A percentile compares a stretch with the other conserved stretches of the same genome.
Conservation (phyloP, 2,888 invertebrate species). For the Xylophagus ater region DNA sequence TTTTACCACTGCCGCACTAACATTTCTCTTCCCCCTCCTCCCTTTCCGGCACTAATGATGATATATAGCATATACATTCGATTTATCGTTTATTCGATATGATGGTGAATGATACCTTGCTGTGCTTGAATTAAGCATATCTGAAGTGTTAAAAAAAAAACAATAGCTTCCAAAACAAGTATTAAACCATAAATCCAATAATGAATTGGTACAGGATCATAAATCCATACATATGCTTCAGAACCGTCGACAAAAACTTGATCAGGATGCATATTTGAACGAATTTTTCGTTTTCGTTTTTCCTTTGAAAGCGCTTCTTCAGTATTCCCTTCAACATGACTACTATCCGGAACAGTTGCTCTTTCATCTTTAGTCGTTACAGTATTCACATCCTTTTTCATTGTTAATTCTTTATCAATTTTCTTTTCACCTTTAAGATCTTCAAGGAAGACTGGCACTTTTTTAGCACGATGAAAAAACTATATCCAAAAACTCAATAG, state of each 20-base stretch:
- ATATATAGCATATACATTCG: no score
- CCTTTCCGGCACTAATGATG: no score
- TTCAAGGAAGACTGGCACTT: slow-evolving; percentile 48
- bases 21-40: no score
- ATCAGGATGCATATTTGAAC: slow-evolving; percentile 84
- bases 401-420: slow-evolving; percentile 10
- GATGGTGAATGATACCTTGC: no score
- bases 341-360: slow-evolving; percentile 40
- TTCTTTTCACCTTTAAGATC: slow-evolving; percentile 23
- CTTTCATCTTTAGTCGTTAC: slow-evolving; percentile 27
- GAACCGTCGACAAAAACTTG: slow-evolving; percentile 79
- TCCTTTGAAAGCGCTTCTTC: no score
- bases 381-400: slow-evolving; percentile 11
- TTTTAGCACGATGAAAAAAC: slow-evolving; percentile 89
- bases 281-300: slow-evolving; percentile 69
- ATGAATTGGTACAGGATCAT: slow-evolving; percentile 81
- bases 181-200: slow-evolving; percentile 81
- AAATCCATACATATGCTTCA: slow-evolving; percentile 92
- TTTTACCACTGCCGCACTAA: no score
- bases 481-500: slow-evolving; percentile 69
- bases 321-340: slow-evolving; percentile 37
- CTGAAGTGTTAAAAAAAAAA: no score
- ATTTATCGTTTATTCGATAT: no score
- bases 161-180: no score
- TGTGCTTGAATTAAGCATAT: no score